Base-by-base conservation (phyloP, 1,140 invertebrate species). In the Ganaspis sp. region DNA sequence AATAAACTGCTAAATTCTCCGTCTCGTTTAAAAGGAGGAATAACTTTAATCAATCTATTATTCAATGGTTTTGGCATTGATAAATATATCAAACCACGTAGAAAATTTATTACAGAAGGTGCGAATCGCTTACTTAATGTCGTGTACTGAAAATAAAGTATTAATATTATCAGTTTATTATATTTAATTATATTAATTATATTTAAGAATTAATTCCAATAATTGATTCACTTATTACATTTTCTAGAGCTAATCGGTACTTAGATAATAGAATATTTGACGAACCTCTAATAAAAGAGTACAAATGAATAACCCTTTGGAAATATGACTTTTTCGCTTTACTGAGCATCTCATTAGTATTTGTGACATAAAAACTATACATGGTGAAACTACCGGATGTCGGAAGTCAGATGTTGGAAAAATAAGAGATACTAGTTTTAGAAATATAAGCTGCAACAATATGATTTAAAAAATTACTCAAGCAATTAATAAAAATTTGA, bases 371-470 rank as follows among this genome's bases (percentile, higher is more conserved):
- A 98, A 97, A 53, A 97, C 90, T 70, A 96, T 92, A 83, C 94
- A 94, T 54, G 97, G 97, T 9, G 96, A 97, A 34, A 95, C 94
- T n/a, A 98, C 92, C 1, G 94, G 94, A 92, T 98, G 97, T 34
- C 94, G 92, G 86, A 96, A 97, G 91, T 99, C 97, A 0, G 97
- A 98, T 0, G 96, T 95, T 15, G 97, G 95, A 89, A 96, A 99
- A 38, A 98, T 84, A 15, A 96, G 87, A 15, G 94, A 93, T 19
- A 95, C 92, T 37, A 96, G 81, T 92, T 97, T 96, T 40, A 98
- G 94, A 83, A 97, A 94, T 80, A 98, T 89, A 26, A 98, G 84
- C 93, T 94, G 87, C 76, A 92, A 92, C 81, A 83, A 69, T 77
- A n/a, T n/a, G n/a, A n/a, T 70, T 21, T 3, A 17, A 70, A 40